Evolutionary conservation across 2,888 invertebrate species (phyloP).

Genomic region (Pseudococcus viburni): DNA sequence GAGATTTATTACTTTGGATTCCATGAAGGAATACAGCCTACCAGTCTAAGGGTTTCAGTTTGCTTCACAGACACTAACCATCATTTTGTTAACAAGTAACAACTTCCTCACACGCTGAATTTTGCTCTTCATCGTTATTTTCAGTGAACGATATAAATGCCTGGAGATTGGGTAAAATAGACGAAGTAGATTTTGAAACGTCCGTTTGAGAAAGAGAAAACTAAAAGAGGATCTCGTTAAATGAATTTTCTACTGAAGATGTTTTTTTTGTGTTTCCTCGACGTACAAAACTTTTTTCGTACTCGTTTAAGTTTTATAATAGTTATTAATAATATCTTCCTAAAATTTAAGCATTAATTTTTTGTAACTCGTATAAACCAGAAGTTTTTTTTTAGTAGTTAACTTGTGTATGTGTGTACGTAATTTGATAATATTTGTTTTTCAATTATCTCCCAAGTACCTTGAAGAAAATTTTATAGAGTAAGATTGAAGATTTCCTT

Average conservation of each 20-base stretch:
- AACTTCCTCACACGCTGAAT: neutral
- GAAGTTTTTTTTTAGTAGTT: neutral
- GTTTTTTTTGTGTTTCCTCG: neutral
- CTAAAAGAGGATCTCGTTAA: conserved; percentile 71
- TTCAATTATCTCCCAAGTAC: neutral
- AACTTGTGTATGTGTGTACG: conserved; percentile 12
- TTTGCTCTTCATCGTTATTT: conserved; percentile 54
- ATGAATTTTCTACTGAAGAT: neutral
- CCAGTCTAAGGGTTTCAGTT: neutral
- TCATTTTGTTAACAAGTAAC: neutral
- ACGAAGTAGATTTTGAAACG: conserved; percentile 86
- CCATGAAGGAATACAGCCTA: no score
- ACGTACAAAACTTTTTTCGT: conserved; percentile 8
- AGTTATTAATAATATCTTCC: neutral
- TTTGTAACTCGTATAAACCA: conserved; percentile 40
- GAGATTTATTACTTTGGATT: no score
- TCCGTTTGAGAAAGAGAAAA: conserved; percentile 75
- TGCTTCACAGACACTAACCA: neutral
- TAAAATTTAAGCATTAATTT: conserved; percentile 19
- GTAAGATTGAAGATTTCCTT: neutral
- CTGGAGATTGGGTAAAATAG: conserved; percentile 85
- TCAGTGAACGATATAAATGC: conserved; percentile 83
- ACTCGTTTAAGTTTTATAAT: conserved; percentile 1
- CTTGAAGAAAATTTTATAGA: neutral
- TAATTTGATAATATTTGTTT: conserved; percentile 31